Base-by-base conservation (phyloP, 1,140 invertebrate genomes). In the Artemia franciscana region DNA sequence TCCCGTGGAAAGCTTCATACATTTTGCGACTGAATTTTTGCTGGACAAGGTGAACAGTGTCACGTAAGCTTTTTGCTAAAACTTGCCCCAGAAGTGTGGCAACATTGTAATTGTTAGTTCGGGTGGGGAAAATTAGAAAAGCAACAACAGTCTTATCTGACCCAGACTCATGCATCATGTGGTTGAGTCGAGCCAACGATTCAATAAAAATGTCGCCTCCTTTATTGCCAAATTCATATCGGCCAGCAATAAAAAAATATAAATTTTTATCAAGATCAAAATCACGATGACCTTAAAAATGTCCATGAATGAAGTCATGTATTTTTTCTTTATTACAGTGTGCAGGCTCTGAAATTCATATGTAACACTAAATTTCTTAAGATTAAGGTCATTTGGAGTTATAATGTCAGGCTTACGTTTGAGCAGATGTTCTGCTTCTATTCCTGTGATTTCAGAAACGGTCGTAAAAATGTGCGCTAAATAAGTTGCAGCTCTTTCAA, bases 311-410 rank as follows among this genome's bases (percentile, higher is more conserved):
- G 76, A 99, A 99, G 71, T 97, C 90, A 69, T 98, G 86, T 67
- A 98, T 97, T 76, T 97, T 99, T 67, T 98, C 94, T 75, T 99
- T 99, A 60, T 85, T 23, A 91, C 73, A 21, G 96, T 94, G 76
- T 99, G 96, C 39, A 98, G 76, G 77, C 99, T 99, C 75, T 99
- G 96, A 74, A 99, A 99, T 76, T 99, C 96, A 72, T 99, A 96
- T 9, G 98, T 74, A 0, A 95, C 96, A 18, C 90, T 91, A 74
- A 98, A 99, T 72, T 97, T 97, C 70, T 96, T 92, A 0, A 99
- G 93, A 75, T 98, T 98, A 9, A 99, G 74, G 2, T 96, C 96
- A 73, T 99, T 99, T 0, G 96, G 96, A 2, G 94, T 97, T 26
- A 99, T 95, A 58, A 98, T 82, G 76, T 98, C 94, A 26, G 96